Base-by-base conservation (phyloP, 2,797 vertebrate species). In the Poliocrania exsul region DNA sequence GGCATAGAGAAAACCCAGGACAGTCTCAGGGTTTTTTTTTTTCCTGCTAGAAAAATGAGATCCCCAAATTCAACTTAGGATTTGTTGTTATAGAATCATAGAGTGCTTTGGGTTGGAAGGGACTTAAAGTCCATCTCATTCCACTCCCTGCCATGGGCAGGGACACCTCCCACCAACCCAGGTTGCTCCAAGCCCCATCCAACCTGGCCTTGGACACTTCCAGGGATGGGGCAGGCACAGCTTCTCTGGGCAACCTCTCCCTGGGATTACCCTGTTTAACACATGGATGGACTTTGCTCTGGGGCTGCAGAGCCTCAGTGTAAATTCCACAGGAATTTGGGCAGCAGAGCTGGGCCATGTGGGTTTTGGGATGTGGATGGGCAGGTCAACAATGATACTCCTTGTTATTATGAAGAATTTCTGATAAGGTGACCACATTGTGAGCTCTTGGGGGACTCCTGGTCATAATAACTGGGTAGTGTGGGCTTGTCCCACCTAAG, bases 401-500 rank as follows among this genome's bases (percentile, higher is more conserved):
- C 15, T 64, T 40, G 11, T 57, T 74, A 24, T 60, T 40, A 7
- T 4, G 16, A 70, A 29, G 42, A 66, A 58, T 64, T 77, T 71
- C 21, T 57, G 46, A 46, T 13, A 44, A 44, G 40, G 47, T 51
- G 74, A 47, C 35, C 2, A 1, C 47, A 11, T 4, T 23, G 47
- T 20, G 83, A 29, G 47, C 35, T 54, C 35, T 9, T 18, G 33
- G n/a, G 72, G 38, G 24, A 29, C 53, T 81, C 53, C 44, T 70
- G n/a, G 28, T 78, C 8, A 6, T 1, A 0, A 2, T n/a, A 35
- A 28, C n/a, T 54, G 56, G 62, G 1, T 86, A 83, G 5, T n/a
- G 51, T 33, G 42, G 70, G 26, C 65, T 71, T 80, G 49, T 38
- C 49, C 26, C 69, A 25, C 23, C 53, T 29, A 8, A 77, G 38